These are phyloP conservation scores for Notolepis coatsorum DNA, from an alignment of 2,797 vertebrate genomes.

Conservation along the genomic window DNA sequence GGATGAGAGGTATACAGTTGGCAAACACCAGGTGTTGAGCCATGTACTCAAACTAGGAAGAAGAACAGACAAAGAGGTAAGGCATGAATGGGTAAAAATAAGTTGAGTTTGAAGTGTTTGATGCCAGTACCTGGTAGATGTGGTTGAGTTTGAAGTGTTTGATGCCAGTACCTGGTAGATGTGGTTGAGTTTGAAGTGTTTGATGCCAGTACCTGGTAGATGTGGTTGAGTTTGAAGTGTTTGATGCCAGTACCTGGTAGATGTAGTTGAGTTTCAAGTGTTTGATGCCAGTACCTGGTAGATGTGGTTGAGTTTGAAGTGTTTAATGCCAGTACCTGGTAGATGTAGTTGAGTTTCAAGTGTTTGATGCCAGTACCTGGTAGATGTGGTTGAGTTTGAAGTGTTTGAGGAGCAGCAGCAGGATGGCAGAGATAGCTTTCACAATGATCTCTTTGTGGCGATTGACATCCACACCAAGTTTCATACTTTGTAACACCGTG, in stretches of 20 bases:
- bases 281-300: constrained; percentile 89
- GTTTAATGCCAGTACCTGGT: constrained; percentile 69
- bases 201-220: constrained; percentile 95
- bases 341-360: not conserved
- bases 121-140: constrained; percentile 30
- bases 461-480: constrained; percentile 98
- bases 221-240: constrained; percentile 89
- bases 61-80: constrained; percentile 7
- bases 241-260: constrained; percentile 62
- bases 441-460: constrained; percentile 99
- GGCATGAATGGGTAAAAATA: not conserved
- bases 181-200: constrained; percentile 99
- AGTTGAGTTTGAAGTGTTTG: constrained; percentile 90
- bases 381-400: constrained; percentile 99
- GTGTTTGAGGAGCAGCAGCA: constrained; percentile 96
- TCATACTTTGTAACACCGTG: constrained; percentile 98
- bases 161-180: constrained; percentile 92
- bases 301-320: constrained; percentile 89
- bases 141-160: no score
- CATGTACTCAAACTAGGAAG: constrained; percentile 96
- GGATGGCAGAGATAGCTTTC: constrained; percentile 95
- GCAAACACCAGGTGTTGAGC: constrained; percentile 98
- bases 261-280: not conserved
- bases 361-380: constrained; percentile 89
- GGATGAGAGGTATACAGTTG: constrained; percentile 98